A percentile compares a stretch with the other conserved stretches of the same genome.
Evolutionary conservation across 2,113 vertebrate genomes (phyloP).

Genomic region (Shinisaurus crocodilurus): DNA sequence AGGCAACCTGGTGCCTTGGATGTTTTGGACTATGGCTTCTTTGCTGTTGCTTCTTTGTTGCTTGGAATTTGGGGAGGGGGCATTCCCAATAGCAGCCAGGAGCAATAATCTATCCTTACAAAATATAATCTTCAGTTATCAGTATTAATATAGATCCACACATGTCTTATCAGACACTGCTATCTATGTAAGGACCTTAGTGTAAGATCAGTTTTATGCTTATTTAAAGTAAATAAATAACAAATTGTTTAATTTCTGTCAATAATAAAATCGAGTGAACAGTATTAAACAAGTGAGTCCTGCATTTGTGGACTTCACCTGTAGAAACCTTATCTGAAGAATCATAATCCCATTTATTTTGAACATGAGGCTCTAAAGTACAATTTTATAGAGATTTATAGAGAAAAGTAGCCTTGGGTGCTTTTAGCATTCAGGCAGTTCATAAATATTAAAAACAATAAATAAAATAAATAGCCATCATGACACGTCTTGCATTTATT

Average conservation of each 20-base stretch:
- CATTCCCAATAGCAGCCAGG: no score
- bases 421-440: background rate
- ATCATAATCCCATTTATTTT: background rate
- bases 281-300: background rate
- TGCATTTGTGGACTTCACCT: background rate
- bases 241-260: background rate
- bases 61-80: no score
- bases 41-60: no score
- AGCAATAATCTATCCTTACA: no score
- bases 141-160: background rate
- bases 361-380: background rate
- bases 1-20: no score
- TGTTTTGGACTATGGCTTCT: no score
- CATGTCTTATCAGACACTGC: background rate
- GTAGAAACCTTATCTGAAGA: no score
- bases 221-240: background rate
- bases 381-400: background rate
- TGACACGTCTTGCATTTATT: slow-evolving; percentile 1
- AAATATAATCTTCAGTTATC: background rate
- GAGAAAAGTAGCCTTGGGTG: slow-evolving; percentile 12
- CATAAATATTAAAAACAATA: slow-evolving; percentile 33
- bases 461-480: slow-evolving; percentile 14
- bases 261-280: background rate
- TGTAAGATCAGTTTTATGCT: background rate
- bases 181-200: no score